phyloP scores from a whole-genome alignment of 2,888 invertebrate genomes.

The Polydesmus complanatus region DNA sequence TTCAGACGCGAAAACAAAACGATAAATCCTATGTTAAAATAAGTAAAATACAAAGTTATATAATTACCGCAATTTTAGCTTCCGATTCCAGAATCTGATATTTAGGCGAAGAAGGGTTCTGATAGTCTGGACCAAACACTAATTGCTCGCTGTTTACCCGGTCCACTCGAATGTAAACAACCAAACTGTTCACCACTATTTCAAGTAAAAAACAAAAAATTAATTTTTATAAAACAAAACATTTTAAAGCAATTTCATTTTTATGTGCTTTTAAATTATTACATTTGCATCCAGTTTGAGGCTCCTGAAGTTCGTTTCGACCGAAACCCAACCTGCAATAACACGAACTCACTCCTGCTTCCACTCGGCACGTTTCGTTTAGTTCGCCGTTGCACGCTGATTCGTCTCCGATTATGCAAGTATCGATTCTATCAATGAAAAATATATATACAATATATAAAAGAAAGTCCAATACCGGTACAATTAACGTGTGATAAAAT shows the following conservation, averaged over 20 bases:
- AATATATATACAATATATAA: constrained; percentile 18
- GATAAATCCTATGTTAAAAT: background rate
- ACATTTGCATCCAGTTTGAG: constrained; percentile 46
- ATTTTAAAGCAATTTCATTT: too few species aligned
- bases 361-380: constrained; percentile 74
- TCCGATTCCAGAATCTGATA: constrained; percentile 72
- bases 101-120: constrained; percentile 61
- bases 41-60: background rate
- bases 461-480: too few species aligned
- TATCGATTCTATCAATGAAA: constrained; percentile 53
- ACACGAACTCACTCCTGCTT: constrained; percentile 72
- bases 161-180: constrained; percentile 67
- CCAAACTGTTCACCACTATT: constrained; percentile 56
- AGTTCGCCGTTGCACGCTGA: constrained; percentile 77
- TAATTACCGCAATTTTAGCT: constrained; percentile 68
- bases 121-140: constrained; percentile 58
- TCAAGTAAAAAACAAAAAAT: too few species aligned
- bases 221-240: too few species aligned
- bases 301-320: constrained; percentile 52
- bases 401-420: constrained; percentile 84
- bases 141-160: constrained; percentile 63
- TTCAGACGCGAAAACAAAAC: background rate
- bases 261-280: too few species aligned
- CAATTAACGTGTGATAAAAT: too few species aligned
- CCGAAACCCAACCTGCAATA: constrained; percentile 62